Percentiles rank a stretch among this genome's conserved stretches.
phyloP scores from a whole-genome alignment of 1,140 invertebrate genomes.

The Antheraea pernyi region DNA sequence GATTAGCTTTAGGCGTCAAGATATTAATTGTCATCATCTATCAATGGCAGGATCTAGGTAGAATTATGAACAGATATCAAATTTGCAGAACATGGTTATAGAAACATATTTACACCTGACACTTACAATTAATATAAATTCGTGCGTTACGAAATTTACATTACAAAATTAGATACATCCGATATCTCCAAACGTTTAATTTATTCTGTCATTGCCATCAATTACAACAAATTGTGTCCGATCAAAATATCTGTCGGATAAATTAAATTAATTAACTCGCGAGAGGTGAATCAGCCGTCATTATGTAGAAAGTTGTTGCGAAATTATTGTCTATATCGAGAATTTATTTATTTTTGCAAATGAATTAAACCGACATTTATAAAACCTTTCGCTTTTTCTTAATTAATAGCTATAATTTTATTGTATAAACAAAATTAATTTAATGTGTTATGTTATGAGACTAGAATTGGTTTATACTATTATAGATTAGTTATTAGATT shows the following conservation, averaged over 20 bases:
- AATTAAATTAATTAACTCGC: conserved; percentile 33
- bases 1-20: too few relatives aligned
- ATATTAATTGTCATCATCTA: too few relatives aligned
- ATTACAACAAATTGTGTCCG: conserved; percentile 28
- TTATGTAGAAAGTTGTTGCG: conserved; percentile 33
- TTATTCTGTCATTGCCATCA: conserved; percentile 13
- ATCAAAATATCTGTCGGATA: conserved; percentile 24
- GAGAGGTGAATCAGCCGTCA: conserved; percentile 16
- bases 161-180: neutral
- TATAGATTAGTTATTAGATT: too few relatives aligned
- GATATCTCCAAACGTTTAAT: neutral
- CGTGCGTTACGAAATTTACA: neutral
- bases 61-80: too few relatives aligned
- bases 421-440: conserved; percentile 5
- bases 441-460: neutral
- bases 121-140: neutral
- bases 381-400: neutral
- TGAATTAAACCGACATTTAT: neutral
- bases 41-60: too few relatives aligned
- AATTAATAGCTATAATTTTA: conserved; percentile 7
- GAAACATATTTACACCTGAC: too few relatives aligned
- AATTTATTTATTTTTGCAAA: conserved; percentile 8
- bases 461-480: neutral
- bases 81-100: too few relatives aligned
- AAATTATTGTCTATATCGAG: conserved; percentile 1